A percentile compares a stretch with the other conserved stretches of the same genome.
These are phyloP conservation scores for Pemphredon lugubris DNA, from an alignment of 2,888 invertebrate genomes.

Conservation along the genomic window DNA sequence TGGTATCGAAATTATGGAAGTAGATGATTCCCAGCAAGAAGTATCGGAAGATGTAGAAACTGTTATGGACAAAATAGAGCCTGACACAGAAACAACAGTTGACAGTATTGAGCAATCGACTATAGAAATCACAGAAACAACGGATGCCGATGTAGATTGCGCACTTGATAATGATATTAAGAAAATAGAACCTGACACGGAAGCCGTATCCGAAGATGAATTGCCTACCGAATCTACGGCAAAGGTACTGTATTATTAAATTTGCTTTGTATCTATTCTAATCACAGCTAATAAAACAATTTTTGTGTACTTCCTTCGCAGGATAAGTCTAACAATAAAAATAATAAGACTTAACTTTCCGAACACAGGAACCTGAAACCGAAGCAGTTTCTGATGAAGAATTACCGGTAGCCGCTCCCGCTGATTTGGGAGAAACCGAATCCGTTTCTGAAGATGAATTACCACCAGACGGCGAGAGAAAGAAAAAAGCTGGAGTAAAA, in stretches of 20 bases:
- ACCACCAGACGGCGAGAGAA: slow-evolving; percentile 83
- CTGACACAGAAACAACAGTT: slow-evolving; percentile 71
- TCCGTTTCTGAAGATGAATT: slow-evolving; percentile 93
- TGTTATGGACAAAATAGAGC: slow-evolving; percentile 61
- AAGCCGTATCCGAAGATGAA: slow-evolving; percentile 93
- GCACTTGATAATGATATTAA: slow-evolving; percentile 64
- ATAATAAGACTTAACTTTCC: not conserved
- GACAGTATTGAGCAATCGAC: slow-evolving; percentile 67
- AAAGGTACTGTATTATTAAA: slow-evolving; percentile 75
- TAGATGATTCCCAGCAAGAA: slow-evolving; percentile 57
- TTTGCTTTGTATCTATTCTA: too few relatives aligned
- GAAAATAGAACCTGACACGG: slow-evolving; percentile 88
- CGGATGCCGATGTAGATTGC: slow-evolving; percentile 55
- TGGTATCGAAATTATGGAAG: slow-evolving; percentile 56
- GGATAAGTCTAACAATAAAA: not conserved
- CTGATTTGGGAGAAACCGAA: slow-evolving; percentile 91
- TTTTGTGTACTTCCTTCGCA: not conserved
- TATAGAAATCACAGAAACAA: slow-evolving; percentile 74
- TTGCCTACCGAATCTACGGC: slow-evolving; percentile 79
- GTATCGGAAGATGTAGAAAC: slow-evolving; percentile 55
- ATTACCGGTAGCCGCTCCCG: slow-evolving; percentile 87
- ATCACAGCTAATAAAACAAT: not conserved
- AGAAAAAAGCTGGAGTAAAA: slow-evolving; percentile 83
- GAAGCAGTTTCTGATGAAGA: slow-evolving; percentile 94
- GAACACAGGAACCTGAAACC: slow-evolving; percentile 87